These are phyloP conservation scores for Frankliniella intonsa DNA, from an alignment of 2,888 invertebrate genomes.

Conservation along the genomic window DNA sequence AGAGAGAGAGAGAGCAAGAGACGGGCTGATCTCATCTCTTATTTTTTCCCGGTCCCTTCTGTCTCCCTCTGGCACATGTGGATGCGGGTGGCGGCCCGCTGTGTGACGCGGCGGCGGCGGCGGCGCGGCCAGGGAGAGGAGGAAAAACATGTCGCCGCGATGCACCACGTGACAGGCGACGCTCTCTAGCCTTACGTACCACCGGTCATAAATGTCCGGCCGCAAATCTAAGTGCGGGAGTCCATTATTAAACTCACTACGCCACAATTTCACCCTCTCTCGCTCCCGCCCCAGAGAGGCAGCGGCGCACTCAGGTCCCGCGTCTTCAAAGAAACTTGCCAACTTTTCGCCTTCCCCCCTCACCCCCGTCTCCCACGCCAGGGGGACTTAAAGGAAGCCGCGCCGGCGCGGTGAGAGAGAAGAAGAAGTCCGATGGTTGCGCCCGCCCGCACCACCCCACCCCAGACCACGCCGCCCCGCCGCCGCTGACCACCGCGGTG, in stretches of 20 bases:
- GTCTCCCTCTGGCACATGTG: not conserved
- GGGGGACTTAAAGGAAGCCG: too few relatives aligned
- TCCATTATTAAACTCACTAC: not conserved
- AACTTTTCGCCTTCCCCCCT: not conserved
- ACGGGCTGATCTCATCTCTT: not conserved
- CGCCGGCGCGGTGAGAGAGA: too few relatives aligned
- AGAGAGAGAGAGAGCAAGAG: not conserved
- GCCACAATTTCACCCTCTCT: not conserved
- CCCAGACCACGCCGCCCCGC: not conserved
- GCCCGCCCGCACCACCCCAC: too few relatives aligned
- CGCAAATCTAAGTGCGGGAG: not conserved
- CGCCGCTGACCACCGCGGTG: not conserved
- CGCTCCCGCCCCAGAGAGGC: not conserved
- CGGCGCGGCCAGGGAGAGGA: not conserved
- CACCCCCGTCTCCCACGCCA: not conserved
- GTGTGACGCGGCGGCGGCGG: not conserved
- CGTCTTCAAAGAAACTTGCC: not conserved
- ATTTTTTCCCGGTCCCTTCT: not conserved
- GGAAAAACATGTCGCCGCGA: not conserved
- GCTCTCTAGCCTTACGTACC: not conserved
- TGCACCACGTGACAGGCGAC: not conserved
- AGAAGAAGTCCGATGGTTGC: too few relatives aligned
- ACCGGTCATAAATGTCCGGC: slow-evolving; percentile 6
- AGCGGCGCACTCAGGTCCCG: not conserved
- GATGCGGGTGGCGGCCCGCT: not conserved